phyloP scores from a whole-genome alignment of 2,888 invertebrate species.

The Chloroclystis v-ata region DNA sequence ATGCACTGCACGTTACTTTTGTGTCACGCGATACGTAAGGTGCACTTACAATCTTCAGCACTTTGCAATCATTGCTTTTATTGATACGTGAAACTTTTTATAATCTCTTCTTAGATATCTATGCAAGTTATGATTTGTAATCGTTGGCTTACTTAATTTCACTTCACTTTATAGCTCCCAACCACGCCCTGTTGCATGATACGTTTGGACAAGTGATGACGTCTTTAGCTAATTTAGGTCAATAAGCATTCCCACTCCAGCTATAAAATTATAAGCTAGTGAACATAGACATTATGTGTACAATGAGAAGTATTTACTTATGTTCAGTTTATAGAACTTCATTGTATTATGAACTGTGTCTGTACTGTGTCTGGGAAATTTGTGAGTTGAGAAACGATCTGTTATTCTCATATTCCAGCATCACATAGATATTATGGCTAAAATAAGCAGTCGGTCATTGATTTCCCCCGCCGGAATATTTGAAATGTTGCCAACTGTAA shows the following conservation, averaged over 20 bases:
- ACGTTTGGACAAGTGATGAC: constrained; percentile 56
- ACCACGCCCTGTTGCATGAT: constrained; percentile 56
- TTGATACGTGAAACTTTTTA: background rate
- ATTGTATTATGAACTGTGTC: constrained; percentile 7
- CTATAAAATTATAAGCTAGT: constrained; percentile 49
- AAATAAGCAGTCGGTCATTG: constrained; percentile 33
- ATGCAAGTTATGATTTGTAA: too few relatives aligned
- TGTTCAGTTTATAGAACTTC: constrained; percentile 1
- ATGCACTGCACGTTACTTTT: constrained; percentile 48
- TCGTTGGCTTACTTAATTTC: too few relatives aligned
- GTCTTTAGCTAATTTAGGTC: constrained; percentile 67
- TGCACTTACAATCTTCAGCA: constrained; percentile 10
- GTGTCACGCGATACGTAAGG: constrained; percentile 37
- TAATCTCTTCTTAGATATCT: background rate
- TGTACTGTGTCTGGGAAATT: constrained; percentile 6
- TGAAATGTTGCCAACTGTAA: constrained; percentile 40
- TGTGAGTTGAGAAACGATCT: constrained; percentile 1
- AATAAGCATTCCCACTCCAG: constrained; percentile 47
- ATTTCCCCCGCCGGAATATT: constrained; percentile 32
- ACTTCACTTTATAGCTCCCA: too few relatives aligned
- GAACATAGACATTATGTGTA: background rate
- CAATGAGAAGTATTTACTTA: background rate
- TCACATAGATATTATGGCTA: constrained; percentile 25
- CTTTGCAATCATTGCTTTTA: constrained; percentile 9
- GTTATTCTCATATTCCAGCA: constrained; percentile 10